Evolutionary conservation across 2,888 invertebrate species (phyloP).

Genomic region (Trachelus tabidus): DNA sequence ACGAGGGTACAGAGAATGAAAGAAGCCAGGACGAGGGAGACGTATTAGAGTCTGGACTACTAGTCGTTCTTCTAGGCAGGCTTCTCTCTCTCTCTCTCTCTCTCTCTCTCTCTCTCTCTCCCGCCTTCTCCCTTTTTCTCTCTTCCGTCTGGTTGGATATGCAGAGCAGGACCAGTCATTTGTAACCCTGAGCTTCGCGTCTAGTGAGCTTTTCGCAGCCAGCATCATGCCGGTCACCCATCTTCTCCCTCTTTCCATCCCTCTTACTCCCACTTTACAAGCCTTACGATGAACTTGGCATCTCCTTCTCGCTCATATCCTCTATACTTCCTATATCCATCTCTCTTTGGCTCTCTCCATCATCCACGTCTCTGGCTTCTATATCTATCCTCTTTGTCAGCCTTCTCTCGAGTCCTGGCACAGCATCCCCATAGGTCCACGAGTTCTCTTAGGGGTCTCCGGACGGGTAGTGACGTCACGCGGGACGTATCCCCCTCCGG

Average conservation of each 20-base stretch:
- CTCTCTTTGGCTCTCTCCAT: constrained; percentile 17
- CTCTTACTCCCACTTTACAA: constrained; percentile 11
- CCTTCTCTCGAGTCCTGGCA: neutral
- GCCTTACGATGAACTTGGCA: neutral
- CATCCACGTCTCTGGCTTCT: constrained; percentile 27
- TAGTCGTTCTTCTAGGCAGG: neutral
- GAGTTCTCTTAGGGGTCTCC: neutral
- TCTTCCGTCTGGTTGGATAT: constrained; percentile 49
- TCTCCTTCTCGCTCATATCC: constrained; percentile 9
- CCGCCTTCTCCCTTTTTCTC: neutral
- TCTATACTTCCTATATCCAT: neutral
- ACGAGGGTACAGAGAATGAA: neutral
- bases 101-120: neutral
- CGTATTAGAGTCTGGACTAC: constrained; percentile 3
- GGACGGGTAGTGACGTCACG: constrained; percentile 44
- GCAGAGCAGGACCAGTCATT: constrained; percentile 56
- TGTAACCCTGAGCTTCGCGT: constrained; percentile 54
- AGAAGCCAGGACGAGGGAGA: neutral
- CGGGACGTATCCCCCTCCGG: constrained; percentile 54
- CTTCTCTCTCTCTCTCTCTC: neutral
- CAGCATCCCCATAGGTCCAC: neutral
- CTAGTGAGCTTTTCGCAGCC: constrained; percentile 42
- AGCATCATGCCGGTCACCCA: constrained; percentile 14
- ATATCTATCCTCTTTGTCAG: neutral
- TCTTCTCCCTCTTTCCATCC: neutral